Conservation (phyloP, 2,888 invertebrate species). For the Frankliniella fusca region DNA sequence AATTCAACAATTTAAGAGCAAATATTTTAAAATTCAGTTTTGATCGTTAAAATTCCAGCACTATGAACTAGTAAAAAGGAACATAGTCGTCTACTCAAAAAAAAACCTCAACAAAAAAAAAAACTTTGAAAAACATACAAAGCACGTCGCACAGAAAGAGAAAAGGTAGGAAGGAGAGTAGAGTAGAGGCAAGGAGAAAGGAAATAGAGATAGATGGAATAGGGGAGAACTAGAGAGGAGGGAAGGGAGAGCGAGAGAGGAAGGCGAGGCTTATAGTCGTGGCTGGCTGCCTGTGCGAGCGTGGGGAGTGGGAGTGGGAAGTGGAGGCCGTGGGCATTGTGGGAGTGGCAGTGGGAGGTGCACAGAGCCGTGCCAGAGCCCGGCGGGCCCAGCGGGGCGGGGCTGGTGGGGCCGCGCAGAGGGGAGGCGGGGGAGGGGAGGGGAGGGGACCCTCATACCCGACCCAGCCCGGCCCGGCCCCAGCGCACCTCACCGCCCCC, state of each 20-base stretch:
- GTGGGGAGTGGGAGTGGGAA: constrained; percentile 23
- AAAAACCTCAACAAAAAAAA: neutral
- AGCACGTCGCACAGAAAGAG: neutral
- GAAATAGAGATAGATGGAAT: neutral
- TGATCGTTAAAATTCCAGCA: neutral
- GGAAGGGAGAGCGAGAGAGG: neutral
- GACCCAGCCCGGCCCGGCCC: neutral
- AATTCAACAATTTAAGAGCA: too few species aligned
- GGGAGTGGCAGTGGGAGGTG: constrained; percentile 12
- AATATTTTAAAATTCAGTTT: too few species aligned
- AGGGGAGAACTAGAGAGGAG: neutral
- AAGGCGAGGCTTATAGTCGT: neutral
- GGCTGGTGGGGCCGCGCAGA: neutral
- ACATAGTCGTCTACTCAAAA: neutral
- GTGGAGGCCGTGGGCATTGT: constrained; percentile 23
- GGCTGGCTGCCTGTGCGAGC: neutral
- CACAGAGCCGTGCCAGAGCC: neutral
- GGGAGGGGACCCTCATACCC: constrained; percentile 20
- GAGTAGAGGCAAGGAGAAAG: neutral
- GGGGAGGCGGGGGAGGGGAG: neutral
- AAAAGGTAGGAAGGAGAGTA: neutral
- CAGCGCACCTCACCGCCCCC: neutral
- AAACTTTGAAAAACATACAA: neutral
- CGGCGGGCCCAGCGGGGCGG: neutral
- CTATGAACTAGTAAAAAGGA: neutral